Evolutionary conservation across 2,797 vertebrate genomes (phyloP).

Genomic region (Danio albolineatus): DNA sequence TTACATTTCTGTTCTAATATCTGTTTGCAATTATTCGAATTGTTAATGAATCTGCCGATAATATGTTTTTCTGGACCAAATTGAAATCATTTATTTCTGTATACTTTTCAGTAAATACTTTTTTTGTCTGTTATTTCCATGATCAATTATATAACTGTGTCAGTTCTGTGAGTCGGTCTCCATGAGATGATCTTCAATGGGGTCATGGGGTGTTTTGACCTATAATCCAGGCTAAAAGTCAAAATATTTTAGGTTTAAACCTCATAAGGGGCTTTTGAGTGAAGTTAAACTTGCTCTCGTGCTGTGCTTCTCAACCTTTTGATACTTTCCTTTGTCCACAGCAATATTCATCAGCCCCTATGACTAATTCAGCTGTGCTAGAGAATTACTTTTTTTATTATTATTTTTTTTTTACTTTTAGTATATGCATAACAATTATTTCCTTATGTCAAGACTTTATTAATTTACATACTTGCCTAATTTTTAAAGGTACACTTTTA

Average conservation of each 20-base stretch:
- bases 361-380: too few relatives aligned
- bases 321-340: too few relatives aligned
- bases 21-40: too few relatives aligned
- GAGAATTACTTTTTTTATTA: too few relatives aligned
- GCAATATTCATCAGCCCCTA: too few relatives aligned
- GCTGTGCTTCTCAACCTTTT: too few relatives aligned
- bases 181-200: constrained; percentile 8
- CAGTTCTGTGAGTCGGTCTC: constrained; percentile 22
- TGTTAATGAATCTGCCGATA: too few relatives aligned
- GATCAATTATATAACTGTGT: constrained; percentile 9
- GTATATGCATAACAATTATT: too few relatives aligned
- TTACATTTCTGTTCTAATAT: too few relatives aligned
- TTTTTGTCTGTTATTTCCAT: constrained; percentile 10
- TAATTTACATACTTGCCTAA: too few relatives aligned
- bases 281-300: not conserved
- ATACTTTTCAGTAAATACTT: constrained; percentile 11
- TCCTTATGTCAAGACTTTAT: too few relatives aligned
- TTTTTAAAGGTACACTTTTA: too few relatives aligned
- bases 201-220: not conserved
- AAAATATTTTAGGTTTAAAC: not conserved
- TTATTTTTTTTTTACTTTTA: not conserved
- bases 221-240: not conserved
- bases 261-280: not conserved
- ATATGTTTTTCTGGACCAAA: not conserved
- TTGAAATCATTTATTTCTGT: not conserved